Evolutionary conservation across 2,888 invertebrate species (phyloP), one percentile per base, ranked within the genome.

Genomic region (Lithophane ornitopus): DNA sequence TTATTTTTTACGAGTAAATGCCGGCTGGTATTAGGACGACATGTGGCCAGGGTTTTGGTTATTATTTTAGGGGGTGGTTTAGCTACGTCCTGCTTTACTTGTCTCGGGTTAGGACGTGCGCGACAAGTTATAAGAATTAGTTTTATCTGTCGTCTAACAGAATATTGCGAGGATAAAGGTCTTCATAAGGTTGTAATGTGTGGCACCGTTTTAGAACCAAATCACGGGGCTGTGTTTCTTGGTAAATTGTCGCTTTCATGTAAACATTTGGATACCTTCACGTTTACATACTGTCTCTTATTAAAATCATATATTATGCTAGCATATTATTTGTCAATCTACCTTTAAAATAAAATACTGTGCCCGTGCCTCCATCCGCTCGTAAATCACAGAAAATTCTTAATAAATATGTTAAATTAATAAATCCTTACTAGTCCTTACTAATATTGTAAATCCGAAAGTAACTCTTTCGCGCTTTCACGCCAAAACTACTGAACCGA

Each of bases 1-100:
- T 93, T 93, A 94, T 94, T 95, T 95, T 95, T 95, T 95, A 95
- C 94, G 94, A 95, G 92, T 91, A 79, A 87, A 87, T 89, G 88
- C 91, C 92, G 91, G 91, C 88, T 90, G 92, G 93, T 95, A 95
- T 95, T 95, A 94, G 91, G 92, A 88, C 94, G 93, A 91, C 95
- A 95, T 95, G 94, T 95, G 95, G 94, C 92, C 91, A 89, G 86
- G 93, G 92, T 90, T 67, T 90, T 90, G 92, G 93, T 94, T 95
- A 95, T 95, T 95, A 95, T 95, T 94, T 95, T 91, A 91, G 86
- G 89, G 87, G 89, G 87, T 89, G 91, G 90, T 90, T 91, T 89
- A 88, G 89, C 89, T 87, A 87, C 88, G 88, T 87, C 84, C 88
- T 88, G 89, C 88, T 91, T 90, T 91, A 92, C 92, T 92, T 89